These are phyloP conservation scores for Drosophila nannoptera DNA, from an alignment of 1,140 invertebrate species.

Conservation along the genomic window DNA sequence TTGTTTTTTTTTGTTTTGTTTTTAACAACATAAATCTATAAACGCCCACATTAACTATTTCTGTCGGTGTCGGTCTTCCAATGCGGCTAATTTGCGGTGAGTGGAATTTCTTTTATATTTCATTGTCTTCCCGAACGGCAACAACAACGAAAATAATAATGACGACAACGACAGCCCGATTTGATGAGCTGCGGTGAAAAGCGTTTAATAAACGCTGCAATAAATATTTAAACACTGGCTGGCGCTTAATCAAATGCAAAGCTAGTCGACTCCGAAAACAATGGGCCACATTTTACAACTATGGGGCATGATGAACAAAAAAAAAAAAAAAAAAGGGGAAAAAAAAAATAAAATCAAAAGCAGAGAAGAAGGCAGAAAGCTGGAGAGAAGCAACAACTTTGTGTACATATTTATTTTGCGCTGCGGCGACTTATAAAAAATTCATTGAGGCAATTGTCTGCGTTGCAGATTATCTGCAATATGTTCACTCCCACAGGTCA, in stretches of 20 bases:
- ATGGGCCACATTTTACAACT: slow-evolving; percentile 66
- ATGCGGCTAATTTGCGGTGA: slow-evolving; percentile 65
- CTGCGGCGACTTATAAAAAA: slow-evolving; percentile 70
- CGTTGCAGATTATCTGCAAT: slow-evolving; percentile 78
- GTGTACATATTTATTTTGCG: slow-evolving; percentile 35
- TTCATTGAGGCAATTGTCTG: slow-evolving; percentile 78
- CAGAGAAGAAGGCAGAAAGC: background rate
- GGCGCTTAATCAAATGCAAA: slow-evolving; percentile 56
- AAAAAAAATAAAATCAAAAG: background rate
- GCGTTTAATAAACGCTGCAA: slow-evolving; percentile 69
- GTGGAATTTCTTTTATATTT: slow-evolving; percentile 64
- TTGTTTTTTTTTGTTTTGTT: slow-evolving; percentile 6
- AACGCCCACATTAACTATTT: slow-evolving; percentile 62
- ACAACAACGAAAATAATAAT: slow-evolving; percentile 18
- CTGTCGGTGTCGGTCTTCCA: slow-evolving; percentile 32
- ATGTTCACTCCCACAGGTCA: slow-evolving; percentile 79
- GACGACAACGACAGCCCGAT: background rate
- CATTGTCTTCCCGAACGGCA: slow-evolving; percentile 26
- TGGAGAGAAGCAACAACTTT: slow-evolving; percentile 4
- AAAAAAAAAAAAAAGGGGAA: slow-evolving; percentile 9
- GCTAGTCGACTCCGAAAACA: slow-evolving; percentile 45
- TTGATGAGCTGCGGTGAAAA: slow-evolving; percentile 61
- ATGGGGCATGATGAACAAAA: slow-evolving; percentile 53
- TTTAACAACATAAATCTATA: slow-evolving; percentile 67
- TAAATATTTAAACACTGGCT: slow-evolving; percentile 63